Evolutionary conservation across 2,797 vertebrate genomes (phyloP).

Genomic region (Sebastes matsubarae): DNA sequence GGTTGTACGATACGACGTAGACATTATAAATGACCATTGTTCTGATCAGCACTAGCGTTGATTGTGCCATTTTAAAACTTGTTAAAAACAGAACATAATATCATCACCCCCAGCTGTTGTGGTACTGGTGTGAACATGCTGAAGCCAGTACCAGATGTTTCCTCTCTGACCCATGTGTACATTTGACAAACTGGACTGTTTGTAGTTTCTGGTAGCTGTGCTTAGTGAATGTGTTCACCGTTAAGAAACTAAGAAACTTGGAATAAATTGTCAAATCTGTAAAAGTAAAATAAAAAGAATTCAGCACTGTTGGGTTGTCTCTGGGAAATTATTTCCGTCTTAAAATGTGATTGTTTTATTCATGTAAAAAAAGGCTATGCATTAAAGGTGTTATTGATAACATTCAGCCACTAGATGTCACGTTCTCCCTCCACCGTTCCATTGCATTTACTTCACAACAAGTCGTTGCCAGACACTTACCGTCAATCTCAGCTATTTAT

Average conservation of each 20-base stretch:
- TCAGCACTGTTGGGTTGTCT: constrained; percentile 67
- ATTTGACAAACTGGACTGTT: constrained; percentile 80
- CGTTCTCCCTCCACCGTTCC: too few species aligned
- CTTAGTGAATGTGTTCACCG: constrained; percentile 89
- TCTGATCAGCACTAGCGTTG: constrained; percentile 55
- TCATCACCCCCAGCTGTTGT: constrained; percentile 35
- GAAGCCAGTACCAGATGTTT: constrained; percentile 34
- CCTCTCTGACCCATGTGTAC: constrained; percentile 67
- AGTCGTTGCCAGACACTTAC: too few species aligned
- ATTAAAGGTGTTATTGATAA: neutral
- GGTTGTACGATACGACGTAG: constrained; percentile 52
- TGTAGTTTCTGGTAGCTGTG: constrained; percentile 91
- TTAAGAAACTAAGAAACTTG: constrained; percentile 85
- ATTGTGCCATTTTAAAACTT: constrained; percentile 51
- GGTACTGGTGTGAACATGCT: constrained; percentile 41
- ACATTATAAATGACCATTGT: constrained; percentile 63
- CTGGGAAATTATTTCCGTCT: neutral
- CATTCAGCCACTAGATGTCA: too few species aligned
- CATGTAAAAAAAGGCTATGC: neutral
- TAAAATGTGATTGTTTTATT: neutral
- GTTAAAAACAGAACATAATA: constrained; percentile 11
- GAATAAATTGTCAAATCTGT: constrained; percentile 83
- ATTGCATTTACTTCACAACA: too few species aligned
- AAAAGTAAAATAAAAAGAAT: constrained; percentile 84
- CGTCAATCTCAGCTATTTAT: too few species aligned